Conservation (phyloP, 1,140 invertebrate genomes). For the Venturia canescens region DNA sequence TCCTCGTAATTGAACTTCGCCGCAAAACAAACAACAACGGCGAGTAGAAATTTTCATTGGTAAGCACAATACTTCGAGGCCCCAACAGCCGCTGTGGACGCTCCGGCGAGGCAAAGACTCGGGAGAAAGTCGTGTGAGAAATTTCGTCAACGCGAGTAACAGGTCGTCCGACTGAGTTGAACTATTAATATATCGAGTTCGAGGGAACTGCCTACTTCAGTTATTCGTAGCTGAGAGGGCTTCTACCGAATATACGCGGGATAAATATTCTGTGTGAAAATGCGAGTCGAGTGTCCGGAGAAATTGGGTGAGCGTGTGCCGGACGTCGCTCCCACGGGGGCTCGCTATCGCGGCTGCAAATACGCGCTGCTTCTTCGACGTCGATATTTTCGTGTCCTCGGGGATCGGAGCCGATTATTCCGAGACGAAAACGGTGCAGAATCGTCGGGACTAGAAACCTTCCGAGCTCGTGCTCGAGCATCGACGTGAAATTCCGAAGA, state of each 20-base stretch:
- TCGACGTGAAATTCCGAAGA: too few species aligned
- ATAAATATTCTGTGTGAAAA: slow-evolving; percentile 22
- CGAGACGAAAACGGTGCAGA: background rate
- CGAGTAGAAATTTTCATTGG: too few species aligned
- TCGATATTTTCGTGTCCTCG: background rate
- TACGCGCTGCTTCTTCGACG: background rate
- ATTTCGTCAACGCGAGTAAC: slow-evolving; percentile 42
- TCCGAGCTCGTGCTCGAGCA: too few species aligned
- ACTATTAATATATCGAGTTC: slow-evolving; percentile 52
- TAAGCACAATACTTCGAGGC: too few species aligned
- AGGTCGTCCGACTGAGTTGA: slow-evolving; percentile 48
- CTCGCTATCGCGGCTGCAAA: background rate
- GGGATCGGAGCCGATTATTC: background rate
- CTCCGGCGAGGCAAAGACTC: too few species aligned
- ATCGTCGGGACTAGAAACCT: too few species aligned
- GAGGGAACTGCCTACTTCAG: slow-evolving; percentile 15
- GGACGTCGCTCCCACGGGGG: too few species aligned
- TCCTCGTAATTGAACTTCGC: too few species aligned
- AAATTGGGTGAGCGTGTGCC: background rate
- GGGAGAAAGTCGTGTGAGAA: slow-evolving; percentile 20
- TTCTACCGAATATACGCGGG: background rate
- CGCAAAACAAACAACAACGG: too few species aligned
- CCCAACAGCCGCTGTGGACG: too few species aligned
- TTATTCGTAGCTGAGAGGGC: slow-evolving; percentile 32
- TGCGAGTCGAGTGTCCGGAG: slow-evolving; percentile 1